phyloP scores from a whole-genome alignment of 1,140 invertebrate species.

The Drosophila kurseongensis region DNA sequence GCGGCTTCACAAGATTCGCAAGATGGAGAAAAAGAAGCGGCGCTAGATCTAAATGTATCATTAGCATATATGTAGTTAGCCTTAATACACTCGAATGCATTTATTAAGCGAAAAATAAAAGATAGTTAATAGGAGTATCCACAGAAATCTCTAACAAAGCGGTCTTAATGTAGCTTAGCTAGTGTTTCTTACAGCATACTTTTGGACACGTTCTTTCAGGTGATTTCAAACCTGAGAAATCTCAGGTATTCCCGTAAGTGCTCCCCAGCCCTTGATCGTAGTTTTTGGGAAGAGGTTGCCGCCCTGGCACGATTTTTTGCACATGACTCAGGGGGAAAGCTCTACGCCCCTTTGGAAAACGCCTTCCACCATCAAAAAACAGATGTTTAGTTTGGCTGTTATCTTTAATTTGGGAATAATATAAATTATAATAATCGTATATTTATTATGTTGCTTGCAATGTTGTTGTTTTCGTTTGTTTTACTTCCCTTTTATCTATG shows the following conservation, averaged over 20 bases:
- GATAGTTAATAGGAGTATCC: neutral
- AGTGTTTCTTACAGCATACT: neutral
- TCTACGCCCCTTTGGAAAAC: constrained; percentile 16
- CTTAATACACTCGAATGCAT: constrained; percentile 43
- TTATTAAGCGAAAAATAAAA: constrained; percentile 23
- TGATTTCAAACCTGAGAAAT: neutral
- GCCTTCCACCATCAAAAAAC: constrained; percentile 2
- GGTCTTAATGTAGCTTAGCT: too few relatives aligned
- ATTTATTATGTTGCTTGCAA: constrained; percentile 78
- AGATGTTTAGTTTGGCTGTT: constrained; percentile 73
- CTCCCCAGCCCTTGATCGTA: constrained; percentile 10
- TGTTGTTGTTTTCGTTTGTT: constrained; percentile 72
- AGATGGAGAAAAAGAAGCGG: constrained; percentile 79
- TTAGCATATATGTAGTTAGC: constrained; percentile 13
- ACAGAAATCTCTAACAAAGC: neutral
- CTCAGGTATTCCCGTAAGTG: neutral
- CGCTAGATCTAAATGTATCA: constrained; percentile 48
- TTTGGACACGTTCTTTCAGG: neutral
- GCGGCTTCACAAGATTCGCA: constrained; percentile 76
- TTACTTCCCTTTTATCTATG: constrained; percentile 77
- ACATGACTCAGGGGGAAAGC: constrained; percentile 73
- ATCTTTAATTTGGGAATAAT: constrained; percentile 84
- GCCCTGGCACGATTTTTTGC: constrained; percentile 41
- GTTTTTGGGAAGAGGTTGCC: constrained; percentile 7
- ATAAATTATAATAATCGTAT: constrained; percentile 83